These are phyloP conservation scores for Sternotherus odoratus DNA, from an alignment of 2,797 vertebrate species.

Conservation along the genomic window DNA sequence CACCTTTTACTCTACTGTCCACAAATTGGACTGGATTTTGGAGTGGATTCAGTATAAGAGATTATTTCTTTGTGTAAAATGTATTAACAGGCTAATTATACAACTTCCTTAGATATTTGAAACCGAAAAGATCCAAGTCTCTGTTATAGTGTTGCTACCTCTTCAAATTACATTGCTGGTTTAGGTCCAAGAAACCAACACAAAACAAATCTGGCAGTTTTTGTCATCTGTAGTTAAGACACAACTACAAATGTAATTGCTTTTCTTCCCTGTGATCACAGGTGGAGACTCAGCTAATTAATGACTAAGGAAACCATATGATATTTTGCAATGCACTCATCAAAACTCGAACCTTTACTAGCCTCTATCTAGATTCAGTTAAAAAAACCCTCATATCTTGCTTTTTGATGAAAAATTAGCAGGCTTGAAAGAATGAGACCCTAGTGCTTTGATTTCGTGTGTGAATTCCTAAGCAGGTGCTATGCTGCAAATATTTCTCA, in stretches of 20 bases:
- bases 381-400: neutral
- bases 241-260: neutral
- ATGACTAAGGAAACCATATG: neutral
- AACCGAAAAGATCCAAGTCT: neutral
- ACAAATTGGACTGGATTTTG: neutral
- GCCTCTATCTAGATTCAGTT: neutral
- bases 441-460: neutral
- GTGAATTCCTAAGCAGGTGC: neutral
- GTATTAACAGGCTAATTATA: neutral
- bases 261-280: neutral
- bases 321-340: neutral
- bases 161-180: neutral
- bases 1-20: too few species aligned
- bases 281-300: neutral
- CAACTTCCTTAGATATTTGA: neutral
- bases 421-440: neutral
- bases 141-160: neutral
- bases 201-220: neutral
- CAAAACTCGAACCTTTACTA: neutral
- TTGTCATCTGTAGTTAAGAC: neutral
- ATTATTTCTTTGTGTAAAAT: neutral
- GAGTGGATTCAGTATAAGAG: neutral
- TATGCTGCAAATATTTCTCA: neutral
- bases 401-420: neutral
- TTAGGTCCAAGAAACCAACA: neutral